Evolutionary conservation across 2,888 invertebrate genomes (phyloP).

Genomic region (Lasius fuliginosus): DNA sequence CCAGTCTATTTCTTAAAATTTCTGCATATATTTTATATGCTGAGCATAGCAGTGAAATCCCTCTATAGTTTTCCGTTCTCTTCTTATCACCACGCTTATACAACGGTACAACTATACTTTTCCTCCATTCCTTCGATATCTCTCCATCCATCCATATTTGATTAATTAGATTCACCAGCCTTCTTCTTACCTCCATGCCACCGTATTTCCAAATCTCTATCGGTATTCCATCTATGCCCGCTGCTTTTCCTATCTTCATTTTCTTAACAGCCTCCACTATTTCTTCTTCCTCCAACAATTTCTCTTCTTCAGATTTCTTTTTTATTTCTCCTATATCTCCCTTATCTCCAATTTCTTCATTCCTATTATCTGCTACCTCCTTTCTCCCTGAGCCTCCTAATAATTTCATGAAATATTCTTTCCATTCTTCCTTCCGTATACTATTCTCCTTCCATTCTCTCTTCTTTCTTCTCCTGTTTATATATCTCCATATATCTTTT

Average conservation of each 20-base stretch:
- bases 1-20: slow-evolving; percentile 60
- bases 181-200: slow-evolving; percentile 18
- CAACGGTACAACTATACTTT: slow-evolving; percentile 57
- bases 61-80: slow-evolving; percentile 62
- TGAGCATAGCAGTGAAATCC: slow-evolving; percentile 64
- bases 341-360: too few species aligned
- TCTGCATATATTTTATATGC: slow-evolving; percentile 66
- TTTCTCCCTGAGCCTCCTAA: too few species aligned
- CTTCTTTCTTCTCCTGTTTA: too few species aligned
- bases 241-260: slow-evolving; percentile 59
- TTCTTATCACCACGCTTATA: slow-evolving; percentile 64
- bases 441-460: too few species aligned
- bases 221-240: slow-evolving; percentile 4
- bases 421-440: too few species aligned
- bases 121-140: slow-evolving; percentile 65
- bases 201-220: slow-evolving; percentile 63
- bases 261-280: slow-evolving; percentile 35
- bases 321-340: background rate
- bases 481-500: too few species aligned
- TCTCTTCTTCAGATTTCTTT: background rate
- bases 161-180: slow-evolving; percentile 21
- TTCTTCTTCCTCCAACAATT: slow-evolving; percentile 18
- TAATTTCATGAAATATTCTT: too few species aligned
- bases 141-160: slow-evolving; percentile 55
- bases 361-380: too few species aligned